Conservation (phyloP, 1,140 invertebrate species). For the Apis florea region DNA sequence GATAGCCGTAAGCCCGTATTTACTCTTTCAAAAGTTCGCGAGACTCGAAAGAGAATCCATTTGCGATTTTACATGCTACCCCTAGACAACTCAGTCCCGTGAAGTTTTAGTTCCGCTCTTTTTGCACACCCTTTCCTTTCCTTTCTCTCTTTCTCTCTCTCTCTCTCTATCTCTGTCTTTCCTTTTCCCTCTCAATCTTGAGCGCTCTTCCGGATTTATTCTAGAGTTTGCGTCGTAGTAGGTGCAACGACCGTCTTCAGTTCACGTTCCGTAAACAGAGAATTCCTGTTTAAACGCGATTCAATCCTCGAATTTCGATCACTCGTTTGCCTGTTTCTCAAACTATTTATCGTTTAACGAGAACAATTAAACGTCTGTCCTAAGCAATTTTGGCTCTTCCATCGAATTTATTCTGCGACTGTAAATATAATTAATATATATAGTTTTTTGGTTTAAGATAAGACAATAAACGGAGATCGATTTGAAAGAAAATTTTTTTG, state of each 20-base stretch:
- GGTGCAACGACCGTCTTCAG: constrained; percentile 40
- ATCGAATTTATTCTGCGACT: neutral
- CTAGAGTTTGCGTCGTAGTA: constrained; percentile 20
- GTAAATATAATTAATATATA: too few species aligned
- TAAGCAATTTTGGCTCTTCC: too few species aligned
- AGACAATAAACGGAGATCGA: neutral
- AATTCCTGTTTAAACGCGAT: constrained; percentile 37
- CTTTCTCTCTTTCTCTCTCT: neutral
- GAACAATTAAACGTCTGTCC: neutral
- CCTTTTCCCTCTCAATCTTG: neutral
- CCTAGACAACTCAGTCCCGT: constrained; percentile 20
- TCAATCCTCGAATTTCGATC: constrained; percentile 14
- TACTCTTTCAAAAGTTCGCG: constrained; percentile 29
- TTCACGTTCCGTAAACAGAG: constrained; percentile 33
- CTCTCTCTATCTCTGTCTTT: neutral
- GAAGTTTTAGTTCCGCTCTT: constrained; percentile 15
- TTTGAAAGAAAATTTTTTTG: neutral
- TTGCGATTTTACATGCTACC: constrained; percentile 35
- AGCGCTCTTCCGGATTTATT: constrained; percentile 43
- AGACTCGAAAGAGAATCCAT: constrained; percentile 40
- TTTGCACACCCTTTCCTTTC: neutral
- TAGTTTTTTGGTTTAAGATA: neutral
- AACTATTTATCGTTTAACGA: neutral
- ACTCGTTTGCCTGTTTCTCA: neutral
- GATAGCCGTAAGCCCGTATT: constrained; percentile 14